Conservation (phyloP, 2,888 invertebrate genomes). For the Microctonus hyperodae region DNA sequence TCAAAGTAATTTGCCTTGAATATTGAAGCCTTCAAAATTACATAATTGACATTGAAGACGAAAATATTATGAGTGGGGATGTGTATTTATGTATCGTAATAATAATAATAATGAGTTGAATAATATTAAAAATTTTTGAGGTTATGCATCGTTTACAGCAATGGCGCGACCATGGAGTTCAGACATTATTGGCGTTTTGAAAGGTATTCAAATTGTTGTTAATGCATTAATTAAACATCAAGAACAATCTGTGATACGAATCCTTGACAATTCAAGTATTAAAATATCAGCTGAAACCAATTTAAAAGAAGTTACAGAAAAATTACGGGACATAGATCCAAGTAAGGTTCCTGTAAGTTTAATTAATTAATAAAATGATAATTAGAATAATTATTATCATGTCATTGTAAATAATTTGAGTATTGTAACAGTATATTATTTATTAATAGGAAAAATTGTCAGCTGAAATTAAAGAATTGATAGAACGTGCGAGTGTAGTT, state of each 20-base stretch:
- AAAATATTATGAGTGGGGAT: too few relatives aligned
- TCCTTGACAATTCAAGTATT: conserved; percentile 77
- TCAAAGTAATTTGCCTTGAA: too few relatives aligned
- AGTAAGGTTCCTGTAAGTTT: conserved; percentile 61
- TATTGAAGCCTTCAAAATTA: too few relatives aligned
- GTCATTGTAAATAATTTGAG: conserved; percentile 40
- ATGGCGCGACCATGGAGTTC: conserved; percentile 57
- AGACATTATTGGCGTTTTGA: conserved; percentile 73
- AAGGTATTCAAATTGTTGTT: conserved; percentile 74
- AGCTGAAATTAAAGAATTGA: conserved; percentile 66
- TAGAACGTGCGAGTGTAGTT: conserved; percentile 74
- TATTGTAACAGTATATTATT: too few relatives aligned
- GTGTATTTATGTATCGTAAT: too few relatives aligned
- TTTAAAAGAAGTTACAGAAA: conserved; percentile 45
- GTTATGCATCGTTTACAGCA: neutral
- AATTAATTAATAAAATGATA: conserved; percentile 26
- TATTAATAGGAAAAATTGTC: conserved; percentile 61
- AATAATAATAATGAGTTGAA: neutral
- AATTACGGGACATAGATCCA: conserved; percentile 53
- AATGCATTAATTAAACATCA: conserved; percentile 74
- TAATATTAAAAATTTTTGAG: neutral
- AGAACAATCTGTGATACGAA: conserved; percentile 67
- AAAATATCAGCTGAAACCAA: conserved; percentile 63
- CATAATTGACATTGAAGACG: too few relatives aligned
- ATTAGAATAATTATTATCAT: neutral